phyloP scores from a whole-genome alignment of 2,113 vertebrate genomes.

The Phalacrocorax brasilianus region DNA sequence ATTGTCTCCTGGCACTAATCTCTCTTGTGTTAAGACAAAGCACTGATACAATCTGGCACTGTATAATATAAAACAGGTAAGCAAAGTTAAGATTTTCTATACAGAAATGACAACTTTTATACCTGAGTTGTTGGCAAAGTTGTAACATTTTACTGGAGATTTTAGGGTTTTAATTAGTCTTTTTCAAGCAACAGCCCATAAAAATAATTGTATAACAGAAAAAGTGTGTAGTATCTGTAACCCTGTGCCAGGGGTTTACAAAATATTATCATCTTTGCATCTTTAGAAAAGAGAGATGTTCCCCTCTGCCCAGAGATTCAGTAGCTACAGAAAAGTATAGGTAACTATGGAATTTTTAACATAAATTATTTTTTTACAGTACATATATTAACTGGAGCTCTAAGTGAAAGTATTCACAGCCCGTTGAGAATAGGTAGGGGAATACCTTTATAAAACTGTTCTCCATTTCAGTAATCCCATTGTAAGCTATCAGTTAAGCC shows the following conservation, averaged over 20 bases:
- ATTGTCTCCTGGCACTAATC: background rate
- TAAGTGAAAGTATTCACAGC: background rate
- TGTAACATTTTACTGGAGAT: background rate
- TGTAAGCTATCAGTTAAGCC: background rate
- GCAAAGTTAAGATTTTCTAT: background rate
- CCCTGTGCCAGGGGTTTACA: background rate
- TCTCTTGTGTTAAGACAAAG: background rate
- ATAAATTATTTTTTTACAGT: background rate
- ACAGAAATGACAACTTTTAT: background rate
- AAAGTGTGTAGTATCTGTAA: background rate
- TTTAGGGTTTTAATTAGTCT: background rate
- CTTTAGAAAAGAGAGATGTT: background rate
- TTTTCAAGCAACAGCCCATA: background rate
- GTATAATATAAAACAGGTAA: background rate
- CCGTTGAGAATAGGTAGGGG: background rate
- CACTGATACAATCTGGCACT: background rate
- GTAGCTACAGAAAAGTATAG: background rate
- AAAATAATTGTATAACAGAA: background rate
- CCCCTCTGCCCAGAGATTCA: background rate
- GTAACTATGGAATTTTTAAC: background rate
- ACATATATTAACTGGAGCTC: background rate
- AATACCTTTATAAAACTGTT: background rate
- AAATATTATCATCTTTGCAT: background rate
- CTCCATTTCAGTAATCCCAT: conserved; percentile 1
- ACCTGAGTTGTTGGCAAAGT: background rate